Percentiles rank a stretch among this genome's conserved stretches.
phyloP scores from a whole-genome alignment of 35 echinoderm and acorn worm species.

The Patiria miniata region DNA sequence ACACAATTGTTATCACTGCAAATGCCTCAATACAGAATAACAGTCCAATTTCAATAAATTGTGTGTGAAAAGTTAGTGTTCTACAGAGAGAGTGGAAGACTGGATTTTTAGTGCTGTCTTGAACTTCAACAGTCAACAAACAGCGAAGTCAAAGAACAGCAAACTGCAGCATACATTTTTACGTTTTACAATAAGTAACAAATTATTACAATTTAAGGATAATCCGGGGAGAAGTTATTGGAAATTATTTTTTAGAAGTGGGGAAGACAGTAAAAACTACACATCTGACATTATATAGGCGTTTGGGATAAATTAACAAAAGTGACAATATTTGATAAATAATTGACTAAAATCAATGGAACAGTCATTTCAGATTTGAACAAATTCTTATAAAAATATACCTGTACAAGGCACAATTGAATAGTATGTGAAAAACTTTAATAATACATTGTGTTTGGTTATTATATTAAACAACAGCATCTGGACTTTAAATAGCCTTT shows the following conservation, averaged over 20 bases:
- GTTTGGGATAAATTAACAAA: too few relatives aligned
- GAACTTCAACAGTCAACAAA: not conserved
- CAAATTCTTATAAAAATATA: not conserved
- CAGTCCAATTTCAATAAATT: too few relatives aligned
- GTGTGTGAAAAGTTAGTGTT: not conserved
- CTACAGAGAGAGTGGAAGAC: not conserved
- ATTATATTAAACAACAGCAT: not conserved
- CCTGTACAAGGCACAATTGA: not conserved
- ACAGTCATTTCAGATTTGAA: too few relatives aligned
- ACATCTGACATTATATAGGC: too few relatives aligned
- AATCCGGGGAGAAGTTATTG: too few relatives aligned
- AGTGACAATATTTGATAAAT: too few relatives aligned
- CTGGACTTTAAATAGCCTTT: not conserved
- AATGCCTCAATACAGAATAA: too few relatives aligned
- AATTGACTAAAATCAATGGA: too few relatives aligned
- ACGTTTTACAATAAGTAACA: not conserved
- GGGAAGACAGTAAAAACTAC: too few relatives aligned
- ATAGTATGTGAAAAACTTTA: not conserved
- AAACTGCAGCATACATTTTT: slow-evolving; percentile 1
- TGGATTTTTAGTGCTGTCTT: not conserved
- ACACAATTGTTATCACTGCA: too few relatives aligned
- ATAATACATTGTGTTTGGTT: too few relatives aligned
- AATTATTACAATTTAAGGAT: not conserved
- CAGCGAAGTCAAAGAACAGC: not conserved
- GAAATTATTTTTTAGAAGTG: too few relatives aligned